Base-by-base conservation (phyloP, 2,113 vertebrate species). In the Xyliphius kryptos region DNA sequence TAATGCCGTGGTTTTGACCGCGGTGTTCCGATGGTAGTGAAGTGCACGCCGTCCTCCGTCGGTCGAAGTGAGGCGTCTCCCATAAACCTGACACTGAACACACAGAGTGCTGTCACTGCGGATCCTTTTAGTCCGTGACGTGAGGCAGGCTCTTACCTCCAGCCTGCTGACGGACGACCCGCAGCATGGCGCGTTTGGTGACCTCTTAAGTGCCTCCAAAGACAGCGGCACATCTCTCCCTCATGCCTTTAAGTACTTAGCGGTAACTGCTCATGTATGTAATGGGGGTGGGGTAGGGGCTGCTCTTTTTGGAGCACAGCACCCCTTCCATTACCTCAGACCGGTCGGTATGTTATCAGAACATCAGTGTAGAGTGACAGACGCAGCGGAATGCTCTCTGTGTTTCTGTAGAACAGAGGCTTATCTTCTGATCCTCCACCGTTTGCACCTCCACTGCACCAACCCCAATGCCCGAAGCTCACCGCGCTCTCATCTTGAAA, bases 91-190 rank as follows among this genome's bases (percentile, higher is more conserved):
- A 68, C 63, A 56, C 32, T 9, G 11, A 8, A 21, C 52, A 32
- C 26, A 20, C 15, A 44, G 47, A 37, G 44, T 19, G 66, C 75
- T 77, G 77, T 82, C 79, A 69, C 56, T 67, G 61, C 51, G 51
- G 53, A 58, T 79, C 79, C 71, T 63, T 69, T 32, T 51, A 67
- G 66, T 50, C 60, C 22, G 75, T 66, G 78, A 77, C 66, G 63
- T 61, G 72, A 72, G 67, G 71, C 72, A 46, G 76, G 66, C 74
- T 71, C 76, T 85, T 80, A 84, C 84, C 82, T 85, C 80, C 77
- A 79, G 74, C 56, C 76, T 72, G 62, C 66, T 82, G 82, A 86
- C 67, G 82, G 84, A 85, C 80, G 62, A 77, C 81, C 63, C 72
- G 76, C 70, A 69, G 70, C 22, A 44, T 74, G 63, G 75, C 71